phyloP scores from a whole-genome alignment of 1,140 invertebrate species.

The Euglossa dilemma region DNA sequence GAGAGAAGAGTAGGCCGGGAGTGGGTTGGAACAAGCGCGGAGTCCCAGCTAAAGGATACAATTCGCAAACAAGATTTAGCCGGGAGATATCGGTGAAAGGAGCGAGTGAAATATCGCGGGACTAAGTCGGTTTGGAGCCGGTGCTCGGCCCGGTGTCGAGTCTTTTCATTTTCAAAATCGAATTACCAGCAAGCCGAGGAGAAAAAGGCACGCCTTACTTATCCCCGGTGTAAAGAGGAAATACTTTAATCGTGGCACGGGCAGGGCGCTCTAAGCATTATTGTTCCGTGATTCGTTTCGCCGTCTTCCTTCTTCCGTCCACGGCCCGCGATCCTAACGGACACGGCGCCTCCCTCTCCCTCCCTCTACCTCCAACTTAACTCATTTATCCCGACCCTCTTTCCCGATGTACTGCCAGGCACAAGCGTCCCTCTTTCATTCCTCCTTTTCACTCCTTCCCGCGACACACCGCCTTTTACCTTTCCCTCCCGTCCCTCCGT shows the following conservation, averaged over 20 bases:
- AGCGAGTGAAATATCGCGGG: conserved; percentile 25
- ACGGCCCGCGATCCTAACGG: conserved; percentile 48
- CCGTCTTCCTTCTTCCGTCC: conserved; percentile 48
- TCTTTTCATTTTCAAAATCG: conserved; percentile 52
- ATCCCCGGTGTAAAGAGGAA: conserved; percentile 36
- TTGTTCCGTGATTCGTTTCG: conserved; percentile 59
- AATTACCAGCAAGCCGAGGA: conserved; percentile 30
- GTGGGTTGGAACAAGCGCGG: background rate
- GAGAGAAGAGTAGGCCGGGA: background rate
- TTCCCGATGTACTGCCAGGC: conserved; percentile 63
- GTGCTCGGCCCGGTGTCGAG: conserved; percentile 10
- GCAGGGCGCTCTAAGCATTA: conserved; percentile 43
- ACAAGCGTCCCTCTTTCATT: conserved; percentile 44
- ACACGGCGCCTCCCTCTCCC: conserved; percentile 60
- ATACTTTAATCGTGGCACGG: conserved; percentile 51
- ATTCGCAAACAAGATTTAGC: conserved; percentile 48
- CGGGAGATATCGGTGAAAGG: conserved; percentile 20
- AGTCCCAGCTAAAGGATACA: conserved; percentile 12
- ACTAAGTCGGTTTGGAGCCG: background rate
- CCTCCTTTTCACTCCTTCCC: background rate
- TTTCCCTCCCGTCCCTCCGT: background rate
- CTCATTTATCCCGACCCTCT: conserved; percentile 65
- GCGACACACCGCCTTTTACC: background rate
- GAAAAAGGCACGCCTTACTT: conserved; percentile 27
- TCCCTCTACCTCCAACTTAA: conserved; percentile 57